phyloP scores from a whole-genome alignment of 1,140 invertebrate species.

The Drosophila kikkawai region DNA sequence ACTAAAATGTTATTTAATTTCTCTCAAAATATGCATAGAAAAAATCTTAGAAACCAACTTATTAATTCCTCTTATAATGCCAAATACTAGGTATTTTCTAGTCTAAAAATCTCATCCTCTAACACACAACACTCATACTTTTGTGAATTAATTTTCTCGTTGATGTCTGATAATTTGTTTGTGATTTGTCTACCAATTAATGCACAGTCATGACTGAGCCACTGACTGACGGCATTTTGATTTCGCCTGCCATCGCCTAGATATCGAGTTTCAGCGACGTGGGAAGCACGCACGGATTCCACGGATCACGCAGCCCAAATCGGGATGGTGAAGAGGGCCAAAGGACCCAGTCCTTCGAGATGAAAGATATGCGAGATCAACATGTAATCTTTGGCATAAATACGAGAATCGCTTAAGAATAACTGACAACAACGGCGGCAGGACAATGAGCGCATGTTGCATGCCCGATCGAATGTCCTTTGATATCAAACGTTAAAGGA shows the following conservation, averaged over 20 bases:
- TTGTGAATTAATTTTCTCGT: constrained; percentile 12
- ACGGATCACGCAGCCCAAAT: constrained; percentile 22
- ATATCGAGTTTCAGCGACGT: constrained; percentile 74
- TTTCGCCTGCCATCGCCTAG: constrained; percentile 44
- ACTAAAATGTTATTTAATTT: not conserved
- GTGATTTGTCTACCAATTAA: constrained; percentile 64
- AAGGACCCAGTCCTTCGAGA: constrained; percentile 59
- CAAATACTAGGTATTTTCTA: not conserved
- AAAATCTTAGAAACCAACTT: not conserved
- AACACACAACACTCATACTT: not conserved
- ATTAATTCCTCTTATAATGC: not conserved
- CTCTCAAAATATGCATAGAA: not conserved
- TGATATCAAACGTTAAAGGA: constrained; percentile 77
- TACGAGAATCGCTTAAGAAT: constrained; percentile 72
- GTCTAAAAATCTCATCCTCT: not conserved
- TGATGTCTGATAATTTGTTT: constrained; percentile 32
- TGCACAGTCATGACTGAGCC: constrained; percentile 60
- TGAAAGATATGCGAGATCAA: constrained; percentile 82
- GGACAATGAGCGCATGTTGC: constrained; percentile 75
- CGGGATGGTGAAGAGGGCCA: constrained; percentile 11
- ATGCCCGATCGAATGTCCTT: constrained; percentile 81
- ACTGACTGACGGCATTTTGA: constrained; percentile 79
- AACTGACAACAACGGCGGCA: constrained; percentile 52
- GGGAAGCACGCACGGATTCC: constrained; percentile 72
- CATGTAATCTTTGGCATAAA: constrained; percentile 81